A percentile compares a stretch with the other conserved stretches of the same genome.
phyloP scores from a whole-genome alignment of 2,797 vertebrate genomes.

The Ctenosaura bakeri region DNA sequence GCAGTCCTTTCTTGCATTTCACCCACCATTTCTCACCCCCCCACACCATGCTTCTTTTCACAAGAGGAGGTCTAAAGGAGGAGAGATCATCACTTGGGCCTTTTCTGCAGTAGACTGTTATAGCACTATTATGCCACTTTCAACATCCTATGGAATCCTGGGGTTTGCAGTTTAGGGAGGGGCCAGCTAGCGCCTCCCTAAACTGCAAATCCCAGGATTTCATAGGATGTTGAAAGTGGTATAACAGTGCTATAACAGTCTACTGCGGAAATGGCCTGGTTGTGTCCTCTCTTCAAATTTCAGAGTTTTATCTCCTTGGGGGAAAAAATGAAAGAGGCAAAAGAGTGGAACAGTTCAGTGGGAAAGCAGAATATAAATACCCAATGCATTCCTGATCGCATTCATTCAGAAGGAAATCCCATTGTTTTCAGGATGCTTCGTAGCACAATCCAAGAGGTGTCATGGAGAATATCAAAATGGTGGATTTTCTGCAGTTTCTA shows the following conservation, averaged over 20 bases:
- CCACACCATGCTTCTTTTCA: conserved; percentile 12
- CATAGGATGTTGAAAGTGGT: too few relatives aligned
- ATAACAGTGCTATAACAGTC: too few relatives aligned
- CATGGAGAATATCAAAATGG: background rate
- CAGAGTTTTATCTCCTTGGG: background rate
- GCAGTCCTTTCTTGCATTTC: conserved; percentile 4
- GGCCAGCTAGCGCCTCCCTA: too few relatives aligned
- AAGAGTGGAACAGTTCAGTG: background rate
- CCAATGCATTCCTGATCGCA: background rate
- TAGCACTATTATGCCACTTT: too few relatives aligned
- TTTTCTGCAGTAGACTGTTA: too few relatives aligned
- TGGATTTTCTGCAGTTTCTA: background rate
- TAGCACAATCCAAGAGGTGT: background rate
- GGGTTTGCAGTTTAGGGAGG: too few relatives aligned
- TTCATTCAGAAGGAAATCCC: background rate
- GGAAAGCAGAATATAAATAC: background rate
- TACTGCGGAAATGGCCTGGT: too few relatives aligned
- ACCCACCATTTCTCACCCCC: background rate
- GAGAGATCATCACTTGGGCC: background rate
- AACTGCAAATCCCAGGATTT: too few relatives aligned
- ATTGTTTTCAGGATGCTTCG: background rate
- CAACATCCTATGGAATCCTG: too few relatives aligned
- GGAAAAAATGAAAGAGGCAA: background rate
- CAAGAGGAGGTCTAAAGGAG: background rate
- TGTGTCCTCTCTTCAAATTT: background rate